Evolutionary conservation across 2,888 invertebrate species (phyloP).

Genomic region (Halocaridina rubra): DNA sequence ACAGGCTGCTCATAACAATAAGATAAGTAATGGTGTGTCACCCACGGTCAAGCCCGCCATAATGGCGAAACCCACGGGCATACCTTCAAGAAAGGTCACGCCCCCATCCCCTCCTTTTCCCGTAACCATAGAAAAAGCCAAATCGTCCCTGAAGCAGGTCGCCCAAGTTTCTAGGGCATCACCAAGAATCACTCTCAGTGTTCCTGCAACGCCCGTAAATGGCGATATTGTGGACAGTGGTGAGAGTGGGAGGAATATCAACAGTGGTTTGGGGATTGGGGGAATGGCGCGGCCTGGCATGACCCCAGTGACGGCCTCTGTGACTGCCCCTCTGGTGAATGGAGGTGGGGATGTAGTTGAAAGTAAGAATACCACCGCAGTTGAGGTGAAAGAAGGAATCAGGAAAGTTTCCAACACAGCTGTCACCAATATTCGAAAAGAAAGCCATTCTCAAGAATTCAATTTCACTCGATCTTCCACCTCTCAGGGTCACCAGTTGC

Average conservation of each 20-base stretch:
- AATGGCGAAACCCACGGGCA: slow-evolving; percentile 52
- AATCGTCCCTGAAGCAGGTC: slow-evolving; percentile 54
- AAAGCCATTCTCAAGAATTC: slow-evolving; percentile 75
- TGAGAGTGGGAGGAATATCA: background rate
- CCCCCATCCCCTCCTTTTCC: slow-evolving; percentile 65
- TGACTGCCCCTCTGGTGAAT: slow-evolving; percentile 50
- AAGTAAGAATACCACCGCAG: slow-evolving; percentile 26
- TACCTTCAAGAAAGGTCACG: slow-evolving; percentile 63
- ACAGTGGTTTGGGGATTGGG: slow-evolving; percentile 11
- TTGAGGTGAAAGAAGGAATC: slow-evolving; percentile 56
- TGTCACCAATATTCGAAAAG: slow-evolving; percentile 77
- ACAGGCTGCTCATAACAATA: slow-evolving; percentile 51
- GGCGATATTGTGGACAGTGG: slow-evolving; percentile 11
- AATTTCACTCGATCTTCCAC: slow-evolving; percentile 56
- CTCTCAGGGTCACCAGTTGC: background rate
- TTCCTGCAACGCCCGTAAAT: slow-evolving; percentile 30
- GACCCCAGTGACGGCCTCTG: slow-evolving; percentile 50
- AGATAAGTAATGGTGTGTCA: slow-evolving; percentile 40
- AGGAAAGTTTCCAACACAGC: slow-evolving; percentile 74
- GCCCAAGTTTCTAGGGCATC: slow-evolving; percentile 29
- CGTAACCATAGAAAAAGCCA: slow-evolving; percentile 53
- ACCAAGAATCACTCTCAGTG: slow-evolving; percentile 35
- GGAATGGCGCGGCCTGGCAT: slow-evolving; percentile 39
- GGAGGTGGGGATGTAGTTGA: slow-evolving; percentile 38
- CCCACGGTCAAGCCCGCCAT: slow-evolving; percentile 48